Evolutionary conservation across 2,888 invertebrate species (phyloP).

Genomic region (Atethmia centrago): DNA sequence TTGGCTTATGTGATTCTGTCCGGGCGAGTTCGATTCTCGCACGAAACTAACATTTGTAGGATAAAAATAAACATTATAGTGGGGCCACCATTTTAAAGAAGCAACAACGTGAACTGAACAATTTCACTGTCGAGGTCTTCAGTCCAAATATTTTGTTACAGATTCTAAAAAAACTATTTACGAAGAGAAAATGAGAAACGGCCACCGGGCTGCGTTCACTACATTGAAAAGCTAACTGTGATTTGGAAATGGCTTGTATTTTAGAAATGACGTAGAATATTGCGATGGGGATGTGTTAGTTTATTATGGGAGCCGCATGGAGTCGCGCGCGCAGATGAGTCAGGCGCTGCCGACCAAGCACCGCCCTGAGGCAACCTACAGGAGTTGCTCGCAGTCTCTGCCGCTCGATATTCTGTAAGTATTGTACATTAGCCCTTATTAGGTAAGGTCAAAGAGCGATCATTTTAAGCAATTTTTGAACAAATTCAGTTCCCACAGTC

Average conservation of each 20-base stretch:
- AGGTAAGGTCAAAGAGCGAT: not conserved
- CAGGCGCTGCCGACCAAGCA: slow-evolving; percentile 81
- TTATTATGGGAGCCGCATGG: slow-evolving; percentile 85
- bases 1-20: slow-evolving; percentile 23
- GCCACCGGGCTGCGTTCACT: slow-evolving; percentile 55
- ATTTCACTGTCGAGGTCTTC: not conserved
- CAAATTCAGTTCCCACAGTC: not conserved
- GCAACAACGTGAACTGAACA: not conserved
- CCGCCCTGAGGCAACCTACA: slow-evolving; percentile 84
- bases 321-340: slow-evolving; percentile 86
- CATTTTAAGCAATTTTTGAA: not conserved
- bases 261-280: slow-evolving; percentile 56
- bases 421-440: slow-evolving; percentile 48
- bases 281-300: slow-evolving; percentile 62
- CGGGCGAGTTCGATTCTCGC: slow-evolving; percentile 19
- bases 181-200: slow-evolving; percentile 65
- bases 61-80: not conserved
- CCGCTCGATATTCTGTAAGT: slow-evolving; percentile 90
- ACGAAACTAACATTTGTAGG: slow-evolving; percentile 1
- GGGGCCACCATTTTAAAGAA: slow-evolving; percentile 1
- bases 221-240: slow-evolving; percentile 71
- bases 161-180: slow-evolving; percentile 64
- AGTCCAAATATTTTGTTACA: slow-evolving; percentile 66
- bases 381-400: slow-evolving; percentile 88
- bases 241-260: slow-evolving; percentile 63